These are phyloP conservation scores for Alcedo quadribrachys DNA, from an alignment of 2,797 vertebrate species.

Conservation along the genomic window DNA sequence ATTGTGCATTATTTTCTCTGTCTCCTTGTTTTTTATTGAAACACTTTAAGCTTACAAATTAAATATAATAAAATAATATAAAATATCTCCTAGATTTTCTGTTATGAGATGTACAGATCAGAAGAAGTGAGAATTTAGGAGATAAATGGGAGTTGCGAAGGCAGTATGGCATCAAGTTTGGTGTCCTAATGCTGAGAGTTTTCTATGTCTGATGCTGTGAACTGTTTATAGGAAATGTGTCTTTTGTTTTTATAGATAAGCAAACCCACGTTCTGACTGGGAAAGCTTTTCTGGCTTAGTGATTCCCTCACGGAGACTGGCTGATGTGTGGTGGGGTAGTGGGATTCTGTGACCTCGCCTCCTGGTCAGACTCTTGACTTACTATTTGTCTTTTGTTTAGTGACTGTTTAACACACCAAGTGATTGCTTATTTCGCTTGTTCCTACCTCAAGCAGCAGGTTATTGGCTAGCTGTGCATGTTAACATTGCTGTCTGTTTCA, in stretches of 20 bases:
- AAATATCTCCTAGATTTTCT: not conserved
- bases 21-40: not conserved
- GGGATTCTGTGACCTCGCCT: not conserved
- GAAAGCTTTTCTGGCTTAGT: not conserved
- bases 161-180: not conserved
- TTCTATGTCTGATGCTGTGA: not conserved
- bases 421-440: constrained; percentile 9
- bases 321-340: not conserved
- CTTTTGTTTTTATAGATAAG: not conserved
- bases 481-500: constrained; percentile 78
- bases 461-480: constrained; percentile 37
- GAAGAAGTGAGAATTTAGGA: not conserved
- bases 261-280: not conserved
- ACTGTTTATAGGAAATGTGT: not conserved
- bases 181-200: not conserved
- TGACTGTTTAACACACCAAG: not conserved
- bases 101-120: not conserved
- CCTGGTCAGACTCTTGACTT: not conserved
- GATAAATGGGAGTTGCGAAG: not conserved
- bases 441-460: not conserved
- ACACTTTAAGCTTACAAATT: not conserved
- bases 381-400: constrained; percentile 1
- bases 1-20: not conserved
- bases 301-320: not conserved
- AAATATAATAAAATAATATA: too few relatives aligned